phyloP scores from a whole-genome alignment of 2,888 invertebrate genomes.

The Beris chalybata region DNA sequence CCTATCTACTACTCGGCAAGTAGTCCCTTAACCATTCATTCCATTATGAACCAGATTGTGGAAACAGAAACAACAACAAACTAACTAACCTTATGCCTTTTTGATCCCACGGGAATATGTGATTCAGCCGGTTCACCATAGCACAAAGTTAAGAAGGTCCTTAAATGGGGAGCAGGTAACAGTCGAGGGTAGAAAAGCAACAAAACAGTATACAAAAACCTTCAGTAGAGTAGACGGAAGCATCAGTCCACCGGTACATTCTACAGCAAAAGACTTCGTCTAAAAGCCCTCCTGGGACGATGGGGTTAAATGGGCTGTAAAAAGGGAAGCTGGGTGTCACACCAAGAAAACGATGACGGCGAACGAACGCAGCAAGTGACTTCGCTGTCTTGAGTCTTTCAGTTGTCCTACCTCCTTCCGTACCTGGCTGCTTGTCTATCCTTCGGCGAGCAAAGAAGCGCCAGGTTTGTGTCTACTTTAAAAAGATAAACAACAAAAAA shows the following conservation, averaged over 20 bases:
- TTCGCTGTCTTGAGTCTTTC: too few species aligned
- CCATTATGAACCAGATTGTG: slow-evolving; percentile 27
- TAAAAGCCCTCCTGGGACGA: neutral
- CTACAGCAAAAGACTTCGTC: neutral
- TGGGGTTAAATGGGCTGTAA: slow-evolving; percentile 16
- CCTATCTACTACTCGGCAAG: slow-evolving; percentile 14
- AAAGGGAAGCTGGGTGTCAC: neutral
- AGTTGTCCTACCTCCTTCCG: too few species aligned
- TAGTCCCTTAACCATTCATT: slow-evolving; percentile 26
- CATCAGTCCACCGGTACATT: neutral
- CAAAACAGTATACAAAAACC: neutral
- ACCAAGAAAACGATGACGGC: neutral
- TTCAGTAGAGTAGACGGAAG: neutral
- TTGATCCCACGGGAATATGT: slow-evolving; percentile 28
- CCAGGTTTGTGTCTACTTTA: slow-evolving; percentile 5
- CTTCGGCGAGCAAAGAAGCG: neutral
- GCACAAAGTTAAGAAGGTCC: slow-evolving; percentile 16
- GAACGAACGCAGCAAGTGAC: too few species aligned
- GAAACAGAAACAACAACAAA: slow-evolving; percentile 27
- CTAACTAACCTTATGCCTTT: slow-evolving; percentile 20
- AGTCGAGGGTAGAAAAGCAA: neutral
- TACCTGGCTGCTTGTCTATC: too few species aligned
- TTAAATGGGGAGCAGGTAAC: slow-evolving; percentile 8
- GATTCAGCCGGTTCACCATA: slow-evolving; percentile 22
- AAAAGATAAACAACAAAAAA: slow-evolving; percentile 24